Evolutionary conservation across 2,113 vertebrate species (phyloP).

Genomic region (Zosterops pallidus): DNA sequence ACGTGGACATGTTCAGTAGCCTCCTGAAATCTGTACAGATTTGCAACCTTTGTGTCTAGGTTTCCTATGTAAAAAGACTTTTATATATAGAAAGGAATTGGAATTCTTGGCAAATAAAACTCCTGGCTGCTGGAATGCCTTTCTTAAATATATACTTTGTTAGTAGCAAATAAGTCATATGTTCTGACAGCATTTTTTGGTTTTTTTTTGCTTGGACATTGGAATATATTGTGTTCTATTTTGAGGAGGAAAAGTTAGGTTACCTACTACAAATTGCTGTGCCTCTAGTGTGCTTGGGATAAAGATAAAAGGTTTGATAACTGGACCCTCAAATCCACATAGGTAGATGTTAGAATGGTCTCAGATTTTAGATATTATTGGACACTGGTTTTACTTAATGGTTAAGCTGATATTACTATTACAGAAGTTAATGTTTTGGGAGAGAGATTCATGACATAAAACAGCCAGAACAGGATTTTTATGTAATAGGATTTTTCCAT

Average conservation of each 20-base stretch:
- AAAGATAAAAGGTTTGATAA: neutral
- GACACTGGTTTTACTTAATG: neutral
- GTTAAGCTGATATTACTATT: neutral
- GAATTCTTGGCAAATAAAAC: neutral
- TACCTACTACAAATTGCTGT: neutral
- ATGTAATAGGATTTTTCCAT: neutral
- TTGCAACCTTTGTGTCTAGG: neutral
- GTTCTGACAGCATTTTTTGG: neutral
- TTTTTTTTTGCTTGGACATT: neutral
- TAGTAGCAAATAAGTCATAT: neutral
- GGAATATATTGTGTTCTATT: neutral
- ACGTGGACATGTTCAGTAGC: neutral
- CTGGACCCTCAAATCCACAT: neutral
- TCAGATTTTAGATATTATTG: neutral
- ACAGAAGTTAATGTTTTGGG: neutral
- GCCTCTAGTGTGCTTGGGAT: neutral
- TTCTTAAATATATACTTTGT: neutral
- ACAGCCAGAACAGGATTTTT: neutral
- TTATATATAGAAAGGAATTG: neutral
- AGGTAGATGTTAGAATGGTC: neutral
- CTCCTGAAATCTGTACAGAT: neutral
- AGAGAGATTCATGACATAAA: neutral
- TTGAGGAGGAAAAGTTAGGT: neutral
- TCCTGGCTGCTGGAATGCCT: neutral
- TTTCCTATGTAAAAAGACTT: neutral